Percentiles rank a stretch among this genome's conserved stretches.
Conservation (phyloP, 2,113 vertebrate genomes). For the Mugil cephalus region DNA sequence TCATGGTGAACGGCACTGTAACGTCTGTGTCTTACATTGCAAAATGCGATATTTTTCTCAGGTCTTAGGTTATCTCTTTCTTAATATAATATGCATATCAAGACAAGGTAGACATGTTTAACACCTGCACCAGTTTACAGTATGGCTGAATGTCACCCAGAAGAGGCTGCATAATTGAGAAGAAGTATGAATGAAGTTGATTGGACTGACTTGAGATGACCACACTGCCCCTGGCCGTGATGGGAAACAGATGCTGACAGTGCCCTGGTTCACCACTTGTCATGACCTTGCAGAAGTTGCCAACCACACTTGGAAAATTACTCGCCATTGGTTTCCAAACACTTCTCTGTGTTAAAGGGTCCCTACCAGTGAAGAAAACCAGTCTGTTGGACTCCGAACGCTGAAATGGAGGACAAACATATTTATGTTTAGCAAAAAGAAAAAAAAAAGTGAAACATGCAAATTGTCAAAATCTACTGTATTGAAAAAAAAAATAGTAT, state of each 20-base stretch:
- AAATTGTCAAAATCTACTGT: slow-evolving; percentile 80
- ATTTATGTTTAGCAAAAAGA: slow-evolving; percentile 62
- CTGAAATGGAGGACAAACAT: slow-evolving; percentile 46
- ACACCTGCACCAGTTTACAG: slow-evolving; percentile 59
- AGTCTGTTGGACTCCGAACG: slow-evolving; percentile 54
- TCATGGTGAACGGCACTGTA: slow-evolving; percentile 58
- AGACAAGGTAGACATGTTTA: slow-evolving; percentile 62
- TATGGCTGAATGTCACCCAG: slow-evolving; percentile 44
- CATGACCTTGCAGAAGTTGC: slow-evolving; percentile 60
- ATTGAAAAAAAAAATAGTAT: slow-evolving; percentile 69
- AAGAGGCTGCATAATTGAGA: slow-evolving; percentile 9
- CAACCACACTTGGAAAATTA: slow-evolving; percentile 60
- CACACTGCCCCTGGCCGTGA: slow-evolving; percentile 39
- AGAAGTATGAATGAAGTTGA: slow-evolving; percentile 41
- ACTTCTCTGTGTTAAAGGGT: slow-evolving; percentile 35
- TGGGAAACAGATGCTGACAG: slow-evolving; percentile 61
- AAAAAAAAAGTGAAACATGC: slow-evolving; percentile 61
- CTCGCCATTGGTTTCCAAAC: slow-evolving; percentile 53
- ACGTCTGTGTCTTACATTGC: slow-evolving; percentile 74
- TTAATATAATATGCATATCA: slow-evolving; percentile 78
- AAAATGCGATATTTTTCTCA: slow-evolving; percentile 80
- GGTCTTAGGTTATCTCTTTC: slow-evolving; percentile 72
- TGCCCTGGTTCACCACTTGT: slow-evolving; percentile 52
- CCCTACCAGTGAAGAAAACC: slow-evolving; percentile 42
- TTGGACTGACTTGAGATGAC: slow-evolving; percentile 45